Conservation (phyloP, 1,140 invertebrate species). For the Teleogryllus occipitalis region DNA sequence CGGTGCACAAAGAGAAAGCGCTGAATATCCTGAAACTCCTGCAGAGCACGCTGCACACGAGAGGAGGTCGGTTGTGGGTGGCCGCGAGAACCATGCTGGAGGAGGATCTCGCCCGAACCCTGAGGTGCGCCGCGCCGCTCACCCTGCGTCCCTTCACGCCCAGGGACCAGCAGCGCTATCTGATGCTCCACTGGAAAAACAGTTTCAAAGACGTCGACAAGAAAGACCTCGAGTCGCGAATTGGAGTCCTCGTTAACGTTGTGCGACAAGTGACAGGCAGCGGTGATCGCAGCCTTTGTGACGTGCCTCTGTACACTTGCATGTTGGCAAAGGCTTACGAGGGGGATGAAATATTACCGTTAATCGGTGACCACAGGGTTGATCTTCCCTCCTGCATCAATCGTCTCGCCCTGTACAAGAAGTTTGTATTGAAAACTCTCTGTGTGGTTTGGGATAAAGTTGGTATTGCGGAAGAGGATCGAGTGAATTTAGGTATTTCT, state of each 20-base stretch:
- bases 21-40: not conserved
- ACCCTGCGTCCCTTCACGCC: not conserved
- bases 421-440: not conserved
- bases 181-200: not conserved
- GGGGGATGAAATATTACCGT: not conserved
- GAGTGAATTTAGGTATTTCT: not conserved
- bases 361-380: too few species aligned
- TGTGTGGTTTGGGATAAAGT: not conserved
- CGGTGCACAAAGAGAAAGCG: not conserved
- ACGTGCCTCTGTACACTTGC: not conserved
- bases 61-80: not conserved
- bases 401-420: not conserved
- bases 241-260: not conserved
- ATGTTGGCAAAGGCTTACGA: not conserved
- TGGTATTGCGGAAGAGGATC: not conserved
- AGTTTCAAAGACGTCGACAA: not conserved
- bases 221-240: not conserved
- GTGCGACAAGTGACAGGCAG: not conserved
- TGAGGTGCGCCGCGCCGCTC: not conserved
- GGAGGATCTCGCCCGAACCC: not conserved
- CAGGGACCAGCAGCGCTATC: not conserved
- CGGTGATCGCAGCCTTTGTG: not conserved
- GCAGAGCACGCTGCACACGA: not conserved
- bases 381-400: not conserved
- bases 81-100: not conserved